phyloP scores from a whole-genome alignment of 2,797 vertebrate species.

The Onychomys arenicola region DNA sequence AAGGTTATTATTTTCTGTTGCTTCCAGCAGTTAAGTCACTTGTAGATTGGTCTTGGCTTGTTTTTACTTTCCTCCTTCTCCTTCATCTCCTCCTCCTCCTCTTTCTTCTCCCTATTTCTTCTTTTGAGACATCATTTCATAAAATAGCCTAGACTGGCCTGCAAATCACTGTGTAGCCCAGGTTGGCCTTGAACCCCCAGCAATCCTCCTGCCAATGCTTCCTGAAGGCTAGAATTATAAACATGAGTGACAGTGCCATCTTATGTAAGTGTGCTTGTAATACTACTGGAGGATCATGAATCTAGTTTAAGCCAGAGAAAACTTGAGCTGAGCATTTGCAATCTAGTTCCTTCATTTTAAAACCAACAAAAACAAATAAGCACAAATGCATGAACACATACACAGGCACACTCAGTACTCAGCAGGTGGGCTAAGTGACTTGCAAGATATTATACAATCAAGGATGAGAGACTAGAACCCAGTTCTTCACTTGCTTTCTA shows the following conservation, averaged over 20 bases:
- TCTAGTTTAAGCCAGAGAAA: not conserved
- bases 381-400: not conserved
- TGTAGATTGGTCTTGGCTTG: not conserved
- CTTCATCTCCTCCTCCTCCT: not conserved
- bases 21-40: too few species aligned
- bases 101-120: not conserved
- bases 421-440: not conserved
- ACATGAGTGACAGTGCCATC: not conserved
- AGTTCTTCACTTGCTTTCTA: not conserved
- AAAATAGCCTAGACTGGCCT: not conserved
- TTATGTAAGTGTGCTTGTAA: not conserved
- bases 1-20: not conserved
- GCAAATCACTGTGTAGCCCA: not conserved
- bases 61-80: not conserved
- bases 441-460: not conserved
- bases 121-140: not conserved
- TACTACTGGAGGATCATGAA: not conserved
- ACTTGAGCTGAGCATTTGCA: not conserved
- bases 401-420: not conserved
- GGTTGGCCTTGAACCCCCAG: not conserved
- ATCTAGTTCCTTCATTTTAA: not conserved
- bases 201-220: not conserved
- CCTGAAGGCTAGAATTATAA: not conserved
- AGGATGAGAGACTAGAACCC: not conserved
- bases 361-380: not conserved